phyloP scores from a whole-genome alignment of 2,113 vertebrate genomes.

The Callionymus lyra region DNA sequence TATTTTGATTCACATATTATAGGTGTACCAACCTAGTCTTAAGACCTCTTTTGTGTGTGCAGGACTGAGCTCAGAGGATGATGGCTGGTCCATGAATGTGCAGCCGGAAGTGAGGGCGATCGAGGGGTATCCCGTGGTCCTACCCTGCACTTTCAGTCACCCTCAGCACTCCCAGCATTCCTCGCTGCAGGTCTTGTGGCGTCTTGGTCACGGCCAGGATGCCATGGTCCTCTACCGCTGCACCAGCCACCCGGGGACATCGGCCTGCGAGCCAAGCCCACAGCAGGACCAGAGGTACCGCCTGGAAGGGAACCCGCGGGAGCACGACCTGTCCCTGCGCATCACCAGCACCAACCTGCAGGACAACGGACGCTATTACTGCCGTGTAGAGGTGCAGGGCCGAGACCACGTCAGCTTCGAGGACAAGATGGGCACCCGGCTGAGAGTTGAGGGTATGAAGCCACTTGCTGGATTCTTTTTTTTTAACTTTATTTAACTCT shows the following conservation, averaged over 20 bases:
- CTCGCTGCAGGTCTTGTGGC: slow-evolving; percentile 79
- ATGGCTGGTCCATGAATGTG: slow-evolving; percentile 79
- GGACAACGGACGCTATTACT: slow-evolving; percentile 83
- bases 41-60: background rate
- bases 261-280: slow-evolving; percentile 69
- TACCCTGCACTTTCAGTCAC: slow-evolving; percentile 88
- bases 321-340: slow-evolving; percentile 83
- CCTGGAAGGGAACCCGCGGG: slow-evolving; percentile 78
- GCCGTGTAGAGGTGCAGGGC: slow-evolving; percentile 77
- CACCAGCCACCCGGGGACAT: slow-evolving; percentile 56
- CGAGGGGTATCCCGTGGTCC: slow-evolving; percentile 73
- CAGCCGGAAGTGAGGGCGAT: slow-evolving; percentile 74
- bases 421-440: slow-evolving; percentile 78
- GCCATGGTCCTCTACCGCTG: slow-evolving; percentile 77
- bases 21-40: no score
- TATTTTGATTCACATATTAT: no score
- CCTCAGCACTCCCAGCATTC: slow-evolving; percentile 78
- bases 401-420: slow-evolving; percentile 75
- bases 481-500: background rate
- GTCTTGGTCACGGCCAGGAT: slow-evolving; percentile 66
- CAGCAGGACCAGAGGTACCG: slow-evolving; percentile 80
- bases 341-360: slow-evolving; percentile 74
- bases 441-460: slow-evolving; percentile 73
- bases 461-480: background rate
- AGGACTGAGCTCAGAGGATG: slow-evolving; percentile 49